Conservation (phyloP, 2,797 vertebrate species). For the Pangasius sanitwongsei region DNA sequence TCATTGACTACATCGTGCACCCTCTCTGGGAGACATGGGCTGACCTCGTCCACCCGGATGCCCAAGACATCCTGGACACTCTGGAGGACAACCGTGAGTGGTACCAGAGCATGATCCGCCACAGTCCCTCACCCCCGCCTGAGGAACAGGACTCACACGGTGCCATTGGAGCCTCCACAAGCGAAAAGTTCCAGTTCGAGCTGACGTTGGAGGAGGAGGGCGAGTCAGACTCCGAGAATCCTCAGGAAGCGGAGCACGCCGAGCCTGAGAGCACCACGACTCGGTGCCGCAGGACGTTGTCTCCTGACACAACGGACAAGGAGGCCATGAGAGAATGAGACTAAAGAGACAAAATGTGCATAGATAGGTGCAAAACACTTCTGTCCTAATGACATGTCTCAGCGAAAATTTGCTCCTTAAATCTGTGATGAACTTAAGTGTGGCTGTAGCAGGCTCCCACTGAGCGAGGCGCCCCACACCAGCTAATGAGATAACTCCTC, state of each 20-base stretch:
- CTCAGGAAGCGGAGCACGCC: constrained; percentile 54
- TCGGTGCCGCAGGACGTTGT: constrained; percentile 62
- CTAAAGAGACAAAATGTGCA: constrained; percentile 68
- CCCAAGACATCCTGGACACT: constrained; percentile 89
- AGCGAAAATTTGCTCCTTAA: constrained; percentile 35
- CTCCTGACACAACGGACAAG: constrained; percentile 18
- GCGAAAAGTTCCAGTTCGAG: constrained; percentile 84
- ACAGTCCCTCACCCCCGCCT: constrained; percentile 79
- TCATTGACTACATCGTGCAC: constrained; percentile 92
- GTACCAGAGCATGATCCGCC: constrained; percentile 94
- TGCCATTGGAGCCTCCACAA: constrained; percentile 44
- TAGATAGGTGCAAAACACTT: constrained; percentile 67
- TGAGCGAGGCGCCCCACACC: background rate
- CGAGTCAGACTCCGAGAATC: constrained; percentile 73
- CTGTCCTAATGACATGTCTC: constrained; percentile 50
- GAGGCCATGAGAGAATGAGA: constrained; percentile 65
- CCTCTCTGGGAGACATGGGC: constrained; percentile 96
- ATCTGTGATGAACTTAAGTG: constrained; percentile 45
- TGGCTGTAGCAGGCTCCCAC: constrained; percentile 16
- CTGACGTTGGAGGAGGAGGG: constrained; percentile 86
- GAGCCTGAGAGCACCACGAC: constrained; percentile 64
- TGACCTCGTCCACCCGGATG: constrained; percentile 89
- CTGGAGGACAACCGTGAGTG: constrained; percentile 93
- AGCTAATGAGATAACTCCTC: constrained; percentile 33
- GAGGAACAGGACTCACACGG: constrained; percentile 64